Percentiles rank a stretch among this genome's conserved stretches.
phyloP scores from a whole-genome alignment of 2,113 vertebrate species.

The Amphiprion ocellaris region DNA sequence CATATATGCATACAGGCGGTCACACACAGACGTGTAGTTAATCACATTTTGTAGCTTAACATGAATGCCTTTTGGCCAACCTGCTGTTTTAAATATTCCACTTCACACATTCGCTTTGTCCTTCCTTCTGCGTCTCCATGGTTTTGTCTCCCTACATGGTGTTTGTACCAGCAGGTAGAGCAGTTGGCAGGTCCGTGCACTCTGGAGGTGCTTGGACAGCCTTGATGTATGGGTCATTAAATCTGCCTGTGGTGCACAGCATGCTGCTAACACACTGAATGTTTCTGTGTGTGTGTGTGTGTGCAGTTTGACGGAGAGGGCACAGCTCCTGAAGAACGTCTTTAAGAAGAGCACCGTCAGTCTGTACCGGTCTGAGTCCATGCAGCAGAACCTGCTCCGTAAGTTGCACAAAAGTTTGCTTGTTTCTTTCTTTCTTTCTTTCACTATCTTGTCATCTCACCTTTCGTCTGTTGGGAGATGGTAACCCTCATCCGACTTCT shows the following conservation, averaged over 20 bases:
- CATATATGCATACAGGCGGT: neutral
- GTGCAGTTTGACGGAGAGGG: slow-evolving; percentile 92
- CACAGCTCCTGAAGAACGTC: slow-evolving; percentile 97
- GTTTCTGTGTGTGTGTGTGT: slow-evolving; percentile 56
- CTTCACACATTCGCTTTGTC: slow-evolving; percentile 19
- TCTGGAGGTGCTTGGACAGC: slow-evolving; percentile 54
- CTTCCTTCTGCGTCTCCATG: slow-evolving; percentile 2
- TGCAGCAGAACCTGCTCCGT: slow-evolving; percentile 98
- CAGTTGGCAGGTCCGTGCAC: slow-evolving; percentile 52
- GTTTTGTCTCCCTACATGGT: slow-evolving; percentile 25
- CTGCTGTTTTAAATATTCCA: slow-evolving; percentile 29
- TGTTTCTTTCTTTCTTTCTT: neutral
- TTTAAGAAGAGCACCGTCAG: slow-evolving; percentile 98
- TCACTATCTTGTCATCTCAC: neutral
- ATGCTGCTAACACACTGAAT: slow-evolving; percentile 59
- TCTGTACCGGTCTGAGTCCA: slow-evolving; percentile 94
- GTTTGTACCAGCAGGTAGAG: slow-evolving; percentile 70
- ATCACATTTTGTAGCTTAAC: slow-evolving; percentile 9
- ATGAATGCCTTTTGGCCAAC: slow-evolving; percentile 29
- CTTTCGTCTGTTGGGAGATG: neutral
- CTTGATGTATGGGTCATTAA: slow-evolving; percentile 73
- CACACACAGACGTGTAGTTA: neutral
- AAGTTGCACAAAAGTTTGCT: slow-evolving; percentile 79
- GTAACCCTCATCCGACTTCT: slow-evolving; percentile 16
- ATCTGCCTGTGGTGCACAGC: slow-evolving; percentile 65